phyloP scores from a whole-genome alignment of 1,140 invertebrate genomes.

The Conopomorpha cramerella region DNA sequence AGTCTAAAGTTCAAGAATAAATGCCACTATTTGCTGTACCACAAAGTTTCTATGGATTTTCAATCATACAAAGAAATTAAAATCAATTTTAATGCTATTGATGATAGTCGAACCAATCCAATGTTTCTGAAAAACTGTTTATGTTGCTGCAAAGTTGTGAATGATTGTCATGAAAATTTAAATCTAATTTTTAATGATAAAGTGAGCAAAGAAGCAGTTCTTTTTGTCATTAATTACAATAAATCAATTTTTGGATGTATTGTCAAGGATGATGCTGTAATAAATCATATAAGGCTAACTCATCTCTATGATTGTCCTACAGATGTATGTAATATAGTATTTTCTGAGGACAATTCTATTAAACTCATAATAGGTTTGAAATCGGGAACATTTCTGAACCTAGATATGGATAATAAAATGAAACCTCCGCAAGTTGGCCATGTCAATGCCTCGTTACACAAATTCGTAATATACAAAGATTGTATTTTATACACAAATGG shows the following conservation, averaged over 20 bases:
- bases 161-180: background rate
- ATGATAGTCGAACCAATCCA: background rate
- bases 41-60: constrained; percentile 17
- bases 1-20: too few species aligned
- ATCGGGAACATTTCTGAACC: constrained; percentile 24
- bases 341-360: constrained; percentile 11
- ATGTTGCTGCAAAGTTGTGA: background rate
- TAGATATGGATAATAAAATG: constrained; percentile 9
- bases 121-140: too few species aligned
- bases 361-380: constrained; percentile 19
- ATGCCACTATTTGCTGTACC: too few species aligned
- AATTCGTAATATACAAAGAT: constrained; percentile 15
- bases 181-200: background rate
- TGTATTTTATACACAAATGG: constrained; percentile 32
- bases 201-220: too few species aligned
- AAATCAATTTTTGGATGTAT: constrained; percentile 18
- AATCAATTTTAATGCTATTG: constrained; percentile 1
- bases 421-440: constrained; percentile 16
- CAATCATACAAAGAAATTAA: constrained; percentile 10
- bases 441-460: constrained; percentile 29
- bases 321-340: constrained; percentile 21
- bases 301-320: constrained; percentile 26
- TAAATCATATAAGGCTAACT: constrained; percentile 9
- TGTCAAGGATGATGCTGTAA: constrained; percentile 9
- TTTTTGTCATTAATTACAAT: constrained; percentile 27